phyloP scores from a whole-genome alignment of 2,888 invertebrate species.

The Phorcus lineatus region DNA sequence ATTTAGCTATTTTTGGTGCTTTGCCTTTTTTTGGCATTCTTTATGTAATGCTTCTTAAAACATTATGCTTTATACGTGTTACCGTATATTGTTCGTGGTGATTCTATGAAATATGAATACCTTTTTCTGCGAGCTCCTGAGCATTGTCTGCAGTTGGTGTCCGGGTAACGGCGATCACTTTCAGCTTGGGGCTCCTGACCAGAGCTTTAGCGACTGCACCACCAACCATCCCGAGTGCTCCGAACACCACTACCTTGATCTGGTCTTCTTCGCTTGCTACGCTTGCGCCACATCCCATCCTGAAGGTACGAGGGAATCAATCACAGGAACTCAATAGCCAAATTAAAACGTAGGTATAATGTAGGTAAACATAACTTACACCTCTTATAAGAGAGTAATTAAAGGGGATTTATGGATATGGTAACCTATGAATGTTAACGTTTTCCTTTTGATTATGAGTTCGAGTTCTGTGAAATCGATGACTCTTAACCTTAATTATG shows the following conservation, averaged over 20 bases:
- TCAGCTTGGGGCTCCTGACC: slow-evolving; percentile 53
- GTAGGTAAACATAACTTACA: background rate
- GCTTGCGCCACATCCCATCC: slow-evolving; percentile 65
- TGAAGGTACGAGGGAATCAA: slow-evolving; percentile 26
- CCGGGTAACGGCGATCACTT: slow-evolving; percentile 67
- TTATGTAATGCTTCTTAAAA: too few species aligned
- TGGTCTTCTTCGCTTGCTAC: slow-evolving; percentile 56
- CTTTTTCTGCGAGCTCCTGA: slow-evolving; percentile 59
- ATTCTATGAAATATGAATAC: slow-evolving; percentile 49
- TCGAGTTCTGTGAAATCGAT: too few species aligned
- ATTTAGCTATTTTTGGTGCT: too few species aligned
- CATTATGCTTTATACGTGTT: too few species aligned
- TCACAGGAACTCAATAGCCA: too few species aligned
- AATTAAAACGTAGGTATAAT: background rate
- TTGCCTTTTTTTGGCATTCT: too few species aligned
- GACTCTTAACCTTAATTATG: too few species aligned
- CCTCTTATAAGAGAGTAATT: too few species aligned
- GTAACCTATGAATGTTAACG: too few species aligned
- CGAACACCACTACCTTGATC: slow-evolving; percentile 66
- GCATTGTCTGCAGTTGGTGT: slow-evolving; percentile 63
- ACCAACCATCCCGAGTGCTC: slow-evolving; percentile 69
- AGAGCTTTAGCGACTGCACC: slow-evolving; percentile 67
- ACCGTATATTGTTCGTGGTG: too few species aligned
- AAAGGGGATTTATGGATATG: too few species aligned
- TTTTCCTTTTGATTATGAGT: too few species aligned